Evolutionary conservation across 2,888 invertebrate genomes (phyloP).

Genomic region (Pocota personata): DNA sequence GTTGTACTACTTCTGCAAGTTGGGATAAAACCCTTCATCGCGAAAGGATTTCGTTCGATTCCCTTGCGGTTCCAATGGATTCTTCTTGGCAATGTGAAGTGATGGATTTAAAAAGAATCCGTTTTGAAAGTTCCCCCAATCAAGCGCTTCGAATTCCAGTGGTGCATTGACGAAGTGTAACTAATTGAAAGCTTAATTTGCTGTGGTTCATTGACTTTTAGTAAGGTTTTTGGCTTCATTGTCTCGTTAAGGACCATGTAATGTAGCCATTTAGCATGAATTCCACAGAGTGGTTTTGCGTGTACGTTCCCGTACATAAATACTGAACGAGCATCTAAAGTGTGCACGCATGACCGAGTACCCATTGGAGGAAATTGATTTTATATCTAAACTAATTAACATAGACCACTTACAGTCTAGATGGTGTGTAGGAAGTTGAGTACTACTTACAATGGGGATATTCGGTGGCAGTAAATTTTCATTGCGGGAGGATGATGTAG

Average conservation of each 20-base stretch:
- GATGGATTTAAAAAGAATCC: conserved; percentile 1
- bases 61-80: not conserved
- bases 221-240: conserved; percentile 48
- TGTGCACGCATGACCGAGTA: conserved; percentile 46
- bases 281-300: conserved; percentile 43
- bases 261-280: conserved; percentile 47
- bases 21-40: not conserved
- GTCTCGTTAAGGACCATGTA: conserved; percentile 48
- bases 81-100: not conserved
- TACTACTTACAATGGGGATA: not conserved
- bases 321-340: conserved; percentile 18
- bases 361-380: conserved; percentile 32
- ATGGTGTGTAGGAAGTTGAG: not conserved
- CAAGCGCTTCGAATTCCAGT: conserved; percentile 21
- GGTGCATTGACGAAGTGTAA: conserved; percentile 39
- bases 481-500: not conserved
- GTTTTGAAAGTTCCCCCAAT: conserved; percentile 1
- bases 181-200: conserved; percentile 60
- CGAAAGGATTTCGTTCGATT: conserved; percentile 12
- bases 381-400: conserved; percentile 46
- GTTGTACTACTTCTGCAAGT: not conserved
- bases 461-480: not conserved
- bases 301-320: conserved; percentile 12
- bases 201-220: conserved; percentile 48
- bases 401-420: conserved; percentile 13